Evolutionary conservation across 2,113 vertebrate genomes (phyloP).

Genomic region (Arizona elegans): DNA sequence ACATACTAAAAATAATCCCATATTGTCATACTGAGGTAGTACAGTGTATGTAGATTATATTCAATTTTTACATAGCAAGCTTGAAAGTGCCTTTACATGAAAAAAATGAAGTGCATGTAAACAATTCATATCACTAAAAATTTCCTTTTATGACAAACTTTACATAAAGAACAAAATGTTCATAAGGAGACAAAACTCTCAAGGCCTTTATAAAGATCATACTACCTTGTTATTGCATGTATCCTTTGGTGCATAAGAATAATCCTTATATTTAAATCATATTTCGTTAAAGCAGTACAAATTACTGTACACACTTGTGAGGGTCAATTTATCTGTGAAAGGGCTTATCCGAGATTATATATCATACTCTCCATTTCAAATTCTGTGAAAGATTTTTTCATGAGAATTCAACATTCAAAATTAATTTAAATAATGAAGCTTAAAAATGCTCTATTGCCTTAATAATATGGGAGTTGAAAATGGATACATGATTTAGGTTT

Average conservation of each 20-base stretch:
- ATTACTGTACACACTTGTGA: background rate
- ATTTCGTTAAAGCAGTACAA: background rate
- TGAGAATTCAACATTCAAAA: background rate
- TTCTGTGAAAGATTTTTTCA: background rate
- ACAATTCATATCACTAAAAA: background rate
- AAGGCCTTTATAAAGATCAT: background rate
- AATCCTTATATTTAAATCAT: background rate
- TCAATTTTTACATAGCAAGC: background rate
- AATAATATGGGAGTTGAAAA: background rate
- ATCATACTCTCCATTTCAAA: background rate
- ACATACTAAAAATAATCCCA: background rate
- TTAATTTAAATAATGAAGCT: background rate
- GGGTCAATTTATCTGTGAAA: background rate
- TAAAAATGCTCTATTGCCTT: background rate
- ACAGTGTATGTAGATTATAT: background rate
- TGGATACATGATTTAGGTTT: background rate
- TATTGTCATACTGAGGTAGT: background rate
- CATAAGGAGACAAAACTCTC: background rate
- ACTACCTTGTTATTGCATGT: conserved; percentile 2
- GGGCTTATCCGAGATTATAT: background rate
- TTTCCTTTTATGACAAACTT: background rate
- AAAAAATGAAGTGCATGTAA: background rate
- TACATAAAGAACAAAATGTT: background rate
- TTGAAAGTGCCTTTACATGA: background rate
- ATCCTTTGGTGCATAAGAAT: background rate